phyloP scores from a whole-genome alignment of 2,888 invertebrate species.

The Meta bourneti region DNA sequence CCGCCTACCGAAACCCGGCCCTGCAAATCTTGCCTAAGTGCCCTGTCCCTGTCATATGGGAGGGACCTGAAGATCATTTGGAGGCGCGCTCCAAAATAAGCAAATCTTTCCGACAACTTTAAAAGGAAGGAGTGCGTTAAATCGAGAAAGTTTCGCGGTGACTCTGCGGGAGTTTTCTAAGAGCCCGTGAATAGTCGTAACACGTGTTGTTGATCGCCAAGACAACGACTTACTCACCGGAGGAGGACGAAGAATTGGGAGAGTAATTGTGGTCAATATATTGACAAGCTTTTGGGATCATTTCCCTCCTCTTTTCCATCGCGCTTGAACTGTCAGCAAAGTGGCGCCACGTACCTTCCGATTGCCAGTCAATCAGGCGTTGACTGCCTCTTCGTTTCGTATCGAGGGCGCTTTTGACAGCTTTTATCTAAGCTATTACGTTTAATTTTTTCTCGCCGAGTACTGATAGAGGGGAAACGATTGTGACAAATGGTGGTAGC shows the following conservation, averaged over 20 bases:
- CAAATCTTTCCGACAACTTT: slow-evolving; percentile 61
- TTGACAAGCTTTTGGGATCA: slow-evolving; percentile 71
- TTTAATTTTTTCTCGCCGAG: slow-evolving; percentile 47
- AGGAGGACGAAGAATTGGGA: slow-evolving; percentile 51
- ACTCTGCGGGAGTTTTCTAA: slow-evolving; percentile 70
- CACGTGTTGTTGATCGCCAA: slow-evolving; percentile 73
- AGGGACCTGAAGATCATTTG: slow-evolving; percentile 71
- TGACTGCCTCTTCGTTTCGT: slow-evolving; percentile 69
- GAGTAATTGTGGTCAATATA: slow-evolving; percentile 76
- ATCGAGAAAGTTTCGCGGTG: slow-evolving; percentile 71
- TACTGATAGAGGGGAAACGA: slow-evolving; percentile 53
- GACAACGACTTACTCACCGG: slow-evolving; percentile 69
- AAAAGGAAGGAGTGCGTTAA: slow-evolving; percentile 65
- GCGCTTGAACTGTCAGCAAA: slow-evolving; percentile 63
- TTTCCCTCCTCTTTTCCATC: slow-evolving; percentile 69
- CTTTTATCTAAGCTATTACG: slow-evolving; percentile 73
- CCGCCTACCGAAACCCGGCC: slow-evolving; percentile 1
- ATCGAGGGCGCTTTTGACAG: slow-evolving; percentile 66
- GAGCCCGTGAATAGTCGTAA: slow-evolving; percentile 71
- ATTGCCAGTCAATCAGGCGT: slow-evolving; percentile 73
- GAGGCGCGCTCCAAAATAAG: slow-evolving; percentile 61
- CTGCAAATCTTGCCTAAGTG: slow-evolving; percentile 45
- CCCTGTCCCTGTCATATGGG: slow-evolving; percentile 70
- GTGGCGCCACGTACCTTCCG: slow-evolving; percentile 70
- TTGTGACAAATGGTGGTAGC: slow-evolving; percentile 68